Base-by-base conservation (phyloP, 1,140 invertebrate genomes). In the Papilio dardanus region DNA sequence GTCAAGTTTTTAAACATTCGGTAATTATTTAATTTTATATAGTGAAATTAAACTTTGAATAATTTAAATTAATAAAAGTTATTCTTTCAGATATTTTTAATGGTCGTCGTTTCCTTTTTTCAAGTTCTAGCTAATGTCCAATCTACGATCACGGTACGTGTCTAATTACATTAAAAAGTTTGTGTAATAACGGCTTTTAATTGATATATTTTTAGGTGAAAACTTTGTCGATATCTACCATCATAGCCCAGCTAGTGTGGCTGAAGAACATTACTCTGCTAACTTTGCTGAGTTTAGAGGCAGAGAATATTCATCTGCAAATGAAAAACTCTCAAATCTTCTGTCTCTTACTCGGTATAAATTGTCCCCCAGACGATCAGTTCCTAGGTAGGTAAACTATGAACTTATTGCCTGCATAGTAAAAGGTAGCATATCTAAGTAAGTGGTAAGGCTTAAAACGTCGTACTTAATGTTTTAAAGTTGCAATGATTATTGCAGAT, bases 81-180 rank as follows among this genome's bases (percentile, higher is more conserved):
- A 14, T 62, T 28, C 24, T 62, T 62, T 21, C 54, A 62, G 54
- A 28, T 62, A 28, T 28, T 30, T 28, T 14, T 62, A 14, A 28
- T 28, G 21, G 10, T 62, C 12, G 54, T 62, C 3, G 3, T 3
- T 28, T 12, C 24, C 28, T 28, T 62, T 62, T 62, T 30, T 62
- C 54, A 62, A 28, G 54, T 62, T 14, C 12, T 62, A 28, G 21
- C 30, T 62, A 62, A 62, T 62, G 24, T 62, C 12, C 54, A 62
- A 30, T 28, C 21, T 28, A 14, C 30, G 54, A 30, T 62, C 12
- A 16, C 30, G 54, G 54, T 62, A 7, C 28, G 54, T 46, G 19
- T n/a, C n/a, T 46, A 37, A 37, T 37, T 37, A 37, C 3, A 37
- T 2, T 10, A 37, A 46, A n/a, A 42, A 46, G 16, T n/a, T 16